Base-by-base conservation (phyloP, 2,888 invertebrate species). In the Tiphia femorata region DNA sequence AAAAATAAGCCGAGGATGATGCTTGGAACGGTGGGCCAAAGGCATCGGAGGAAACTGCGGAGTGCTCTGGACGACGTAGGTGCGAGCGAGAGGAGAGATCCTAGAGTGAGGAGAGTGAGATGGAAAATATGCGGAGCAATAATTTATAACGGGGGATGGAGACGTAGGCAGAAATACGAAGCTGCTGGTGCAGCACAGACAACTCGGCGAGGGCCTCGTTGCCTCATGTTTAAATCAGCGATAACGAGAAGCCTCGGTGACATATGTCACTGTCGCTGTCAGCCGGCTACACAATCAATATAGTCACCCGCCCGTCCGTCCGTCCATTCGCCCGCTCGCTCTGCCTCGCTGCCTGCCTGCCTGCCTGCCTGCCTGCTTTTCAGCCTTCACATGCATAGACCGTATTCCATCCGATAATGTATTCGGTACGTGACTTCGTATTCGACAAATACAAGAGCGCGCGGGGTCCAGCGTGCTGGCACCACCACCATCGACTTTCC, bases 251-350 rank as follows among this genome's bases (percentile, higher is more conserved):
- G 80, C 81, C 79, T 75, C 79, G 77, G 79, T 82, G 82, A 83
- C 82, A 83, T 82, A 81, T 82, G 82, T 83, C 82, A 83, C 82
- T 82, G 82, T 82, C 82, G 79, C 81, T 82, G 81, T 81, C 82
- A 82, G 80, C 81, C 79, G 78, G 80, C 82, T 80, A 81, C 81
- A 79, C 81, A 82, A 83, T 83, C 82, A 82, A 83, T 82, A 82
- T 78, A 80, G 76, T 79, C 75, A 73, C 77, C 72, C 72, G 71
- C 68, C 69, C 62, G 68, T 63, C 70, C 65, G 70, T 67, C 37
- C 68, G 63, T 66, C 61, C 67, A 65, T 60, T 55, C 58, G 57
- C 53, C 53, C 69, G 57, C 53, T 50, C 53, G 67, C 66, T 57
- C 60, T n/a, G 49, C 53, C 47, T 49, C 12, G 37, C 49, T 49